A percentile compares a stretch with the other conserved stretches of the same genome.
Conservation (phyloP, 2,888 invertebrate genomes). For the Euspilapteryx auroguttella region DNA sequence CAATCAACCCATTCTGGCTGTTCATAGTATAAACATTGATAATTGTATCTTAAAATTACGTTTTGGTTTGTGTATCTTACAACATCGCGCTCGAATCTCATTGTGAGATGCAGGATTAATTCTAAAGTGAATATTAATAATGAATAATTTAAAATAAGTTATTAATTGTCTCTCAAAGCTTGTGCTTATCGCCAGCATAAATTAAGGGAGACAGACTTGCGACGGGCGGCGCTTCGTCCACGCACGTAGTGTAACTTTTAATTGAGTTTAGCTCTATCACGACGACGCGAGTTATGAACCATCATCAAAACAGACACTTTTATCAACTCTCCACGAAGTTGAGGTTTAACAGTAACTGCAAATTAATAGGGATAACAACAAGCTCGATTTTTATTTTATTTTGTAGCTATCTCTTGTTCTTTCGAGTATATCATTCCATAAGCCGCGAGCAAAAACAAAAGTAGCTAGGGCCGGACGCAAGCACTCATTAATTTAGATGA, state of each 20-base stretch:
- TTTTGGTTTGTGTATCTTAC: too few species aligned
- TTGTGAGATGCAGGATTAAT: not conserved
- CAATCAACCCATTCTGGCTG: too few species aligned
- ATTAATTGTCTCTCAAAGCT: slow-evolving; percentile 55
- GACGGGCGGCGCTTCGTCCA: slow-evolving; percentile 21
- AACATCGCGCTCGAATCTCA: too few species aligned
- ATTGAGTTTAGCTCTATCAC: slow-evolving; percentile 57
- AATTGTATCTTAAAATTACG: too few species aligned
- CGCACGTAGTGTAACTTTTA: slow-evolving; percentile 60
- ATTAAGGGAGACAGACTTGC: slow-evolving; percentile 45
- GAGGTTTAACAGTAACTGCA: too few species aligned
- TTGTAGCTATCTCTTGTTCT: too few species aligned
- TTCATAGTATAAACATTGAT: too few species aligned
- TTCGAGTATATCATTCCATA: too few species aligned
- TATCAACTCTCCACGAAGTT: slow-evolving; percentile 7
- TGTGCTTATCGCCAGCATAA: slow-evolving; percentile 49
- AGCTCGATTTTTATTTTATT: too few species aligned
- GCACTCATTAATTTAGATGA: slow-evolving; percentile 62
- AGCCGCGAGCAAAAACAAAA: too few species aligned
- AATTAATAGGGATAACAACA: too few species aligned
- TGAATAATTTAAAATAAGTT: slow-evolving; percentile 34
- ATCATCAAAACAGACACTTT: slow-evolving; percentile 23
- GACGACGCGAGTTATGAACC: slow-evolving; percentile 40
- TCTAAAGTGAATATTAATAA: not conserved
- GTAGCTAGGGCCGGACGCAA: slow-evolving; percentile 53